Evolutionary conservation across 2,888 invertebrate species (phyloP), one percentile per base, ranked within the genome.

Genomic region (Harpalus rubripes): DNA sequence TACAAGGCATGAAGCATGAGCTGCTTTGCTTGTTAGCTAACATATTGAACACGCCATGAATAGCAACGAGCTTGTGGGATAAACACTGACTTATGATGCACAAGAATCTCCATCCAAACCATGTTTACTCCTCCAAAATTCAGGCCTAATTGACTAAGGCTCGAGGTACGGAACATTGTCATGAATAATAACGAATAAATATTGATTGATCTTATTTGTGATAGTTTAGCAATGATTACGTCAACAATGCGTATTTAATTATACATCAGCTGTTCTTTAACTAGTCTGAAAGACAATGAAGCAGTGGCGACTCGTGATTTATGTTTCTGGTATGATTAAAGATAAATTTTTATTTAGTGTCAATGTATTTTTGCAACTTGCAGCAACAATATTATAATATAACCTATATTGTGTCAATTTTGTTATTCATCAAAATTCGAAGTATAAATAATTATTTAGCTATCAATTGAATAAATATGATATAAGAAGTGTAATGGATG

Each of bases 21-120:
- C 12, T 83, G 63, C 82, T 68, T 63, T 63, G 81, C 61, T 78
- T 63, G 61, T 81, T 81, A 81, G 81, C 81, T 58, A 82, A 82
- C 82, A 82, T 76, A 76, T 83, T 82, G 76, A 61, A 83, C 83
- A 72, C 74, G 72, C 59, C 18, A 72, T 76, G 74, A 72, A 76
- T 83, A 76, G 59, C 52, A 72, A 72, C 52, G 18, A 74, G n/a
- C 52, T 78, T 59, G 32, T 26, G n/a, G 78, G 78, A 78, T 78
- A 81, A 63, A 65, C 81, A 22, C 63, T 81, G 65, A 81, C 63
- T 81, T 81, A 81, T 81, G 81, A 81, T 44, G 65, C 22, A 32
- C 26, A 32, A 32, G 10, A 63, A 32, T 32, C 39, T 68, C n/a
- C n/a, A 32, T 32, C 32, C 32, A 32, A 32, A 32, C 7, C 59